Percentiles rank a stretch among this genome's conserved stretches.
These are phyloP conservation scores for Eriocheir sinensis DNA, from an alignment of 1,140 invertebrate species.

Conservation along the genomic window DNA sequence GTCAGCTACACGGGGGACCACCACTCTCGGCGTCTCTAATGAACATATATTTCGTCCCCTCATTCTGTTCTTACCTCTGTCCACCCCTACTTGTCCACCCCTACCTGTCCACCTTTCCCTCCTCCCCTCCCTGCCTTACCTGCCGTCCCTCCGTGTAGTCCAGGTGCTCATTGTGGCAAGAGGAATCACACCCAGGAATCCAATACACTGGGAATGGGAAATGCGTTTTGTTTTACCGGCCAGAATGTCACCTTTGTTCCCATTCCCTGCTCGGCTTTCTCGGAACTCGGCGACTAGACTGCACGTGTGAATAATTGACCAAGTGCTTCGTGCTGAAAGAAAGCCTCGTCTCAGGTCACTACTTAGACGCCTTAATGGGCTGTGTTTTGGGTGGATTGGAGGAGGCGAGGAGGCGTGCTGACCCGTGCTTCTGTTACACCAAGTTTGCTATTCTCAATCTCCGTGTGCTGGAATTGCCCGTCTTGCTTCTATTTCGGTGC, in stretches of 20 bases:
- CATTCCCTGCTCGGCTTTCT: not conserved
- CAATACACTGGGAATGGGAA: not conserved
- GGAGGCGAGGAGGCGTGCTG: not conserved
- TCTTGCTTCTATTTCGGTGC: not conserved
- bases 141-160: not conserved
- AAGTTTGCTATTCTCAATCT: not conserved
- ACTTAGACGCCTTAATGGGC: not conserved
- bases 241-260: not conserved
- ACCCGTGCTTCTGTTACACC: not conserved
- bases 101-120: not conserved
- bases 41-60: not conserved
- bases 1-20: not conserved
- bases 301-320: not conserved
- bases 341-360: not conserved
- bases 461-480: not conserved
- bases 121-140: not conserved
- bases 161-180: conserved; percentile 5
- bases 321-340: not conserved
- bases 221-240: not conserved
- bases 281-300: not conserved
- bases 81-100: not conserved
- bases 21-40: not conserved
- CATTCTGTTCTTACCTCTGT: too few relatives aligned
- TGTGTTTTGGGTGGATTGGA: not conserved
- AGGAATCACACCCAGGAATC: not conserved